Conservation (phyloP, 2,113 vertebrate genomes). For the Stictonetta naevosa region DNA sequence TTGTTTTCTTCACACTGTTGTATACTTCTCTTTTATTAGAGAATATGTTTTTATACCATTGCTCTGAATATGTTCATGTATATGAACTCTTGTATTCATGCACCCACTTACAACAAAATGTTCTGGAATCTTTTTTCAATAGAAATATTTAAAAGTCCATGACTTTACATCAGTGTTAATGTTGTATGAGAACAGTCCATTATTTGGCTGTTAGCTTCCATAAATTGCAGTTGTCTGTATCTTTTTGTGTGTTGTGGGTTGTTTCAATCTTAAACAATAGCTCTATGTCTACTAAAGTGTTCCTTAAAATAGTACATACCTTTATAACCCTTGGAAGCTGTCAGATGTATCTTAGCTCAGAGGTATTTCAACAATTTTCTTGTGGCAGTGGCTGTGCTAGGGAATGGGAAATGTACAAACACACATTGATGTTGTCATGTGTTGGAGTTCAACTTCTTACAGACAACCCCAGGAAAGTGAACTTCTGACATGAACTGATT, state of each 20-base stretch:
- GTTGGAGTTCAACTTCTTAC: neutral
- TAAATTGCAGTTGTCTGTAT: neutral
- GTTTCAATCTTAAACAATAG: constrained; percentile 13
- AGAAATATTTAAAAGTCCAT: constrained; percentile 22
- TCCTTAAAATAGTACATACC: neutral
- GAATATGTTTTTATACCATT: neutral
- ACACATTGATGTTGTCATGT: neutral
- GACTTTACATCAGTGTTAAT: neutral
- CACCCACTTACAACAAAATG: neutral
- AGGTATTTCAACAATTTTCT: neutral
- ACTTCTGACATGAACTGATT: neutral
- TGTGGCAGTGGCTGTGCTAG: neutral
- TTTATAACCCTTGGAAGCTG: neutral
- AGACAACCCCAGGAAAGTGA: neutral
- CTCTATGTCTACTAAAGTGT: neutral
- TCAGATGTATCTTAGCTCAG: neutral
- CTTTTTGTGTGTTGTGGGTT: neutral
- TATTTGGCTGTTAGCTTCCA: neutral
- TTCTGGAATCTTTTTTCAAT: constrained; percentile 40
- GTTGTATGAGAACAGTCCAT: neutral
- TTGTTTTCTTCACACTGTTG: neutral
- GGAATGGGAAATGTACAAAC: neutral
- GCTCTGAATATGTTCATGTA: neutral
- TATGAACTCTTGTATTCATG: neutral
- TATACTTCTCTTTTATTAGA: neutral